Conservation (phyloP, 2,113 vertebrate genomes). For the Nasalis larvatus region DNA sequence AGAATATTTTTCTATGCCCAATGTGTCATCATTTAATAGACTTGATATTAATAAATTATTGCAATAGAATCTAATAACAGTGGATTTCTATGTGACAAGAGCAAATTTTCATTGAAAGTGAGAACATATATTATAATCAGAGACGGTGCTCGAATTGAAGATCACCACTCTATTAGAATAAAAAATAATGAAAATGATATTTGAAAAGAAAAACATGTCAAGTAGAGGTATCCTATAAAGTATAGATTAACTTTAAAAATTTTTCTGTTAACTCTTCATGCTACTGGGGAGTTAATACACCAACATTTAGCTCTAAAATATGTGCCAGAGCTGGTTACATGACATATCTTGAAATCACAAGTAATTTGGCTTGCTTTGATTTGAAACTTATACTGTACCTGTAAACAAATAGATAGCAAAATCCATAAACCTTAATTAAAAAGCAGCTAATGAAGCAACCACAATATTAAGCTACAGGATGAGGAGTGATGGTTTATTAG, state of each 20-base stretch:
- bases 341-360: not conserved
- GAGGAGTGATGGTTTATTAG: not conserved
- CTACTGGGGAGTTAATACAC: not conserved
- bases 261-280: slow-evolving; percentile 63
- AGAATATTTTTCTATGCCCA: slow-evolving; percentile 43
- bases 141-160: slow-evolving; percentile 79
- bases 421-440: slow-evolving; percentile 29
- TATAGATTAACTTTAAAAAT: slow-evolving; percentile 11
- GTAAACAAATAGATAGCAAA: slow-evolving; percentile 45
- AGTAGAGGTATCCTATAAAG: slow-evolving; percentile 60
- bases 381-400: not conserved
- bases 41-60: slow-evolving; percentile 82
- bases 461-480: slow-evolving; percentile 5
- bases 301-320: slow-evolving; percentile 7
- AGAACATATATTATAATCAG: slow-evolving; percentile 83
- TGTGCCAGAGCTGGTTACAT: not conserved
- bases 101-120: slow-evolving; percentile 82
- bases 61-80: slow-evolving; percentile 78
- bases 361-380: slow-evolving; percentile 48
- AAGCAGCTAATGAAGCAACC: not conserved
- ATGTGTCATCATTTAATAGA: slow-evolving; percentile 79
- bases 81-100: slow-evolving; percentile 80
- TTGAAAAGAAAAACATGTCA: slow-evolving; percentile 79
- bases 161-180: slow-evolving; percentile 83
- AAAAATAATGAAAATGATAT: slow-evolving; percentile 81